Evolutionary conservation across 2,797 vertebrate genomes (phyloP), one percentile per base, ranked within the genome.

Genomic region (Aplochiton taeniatus): DNA sequence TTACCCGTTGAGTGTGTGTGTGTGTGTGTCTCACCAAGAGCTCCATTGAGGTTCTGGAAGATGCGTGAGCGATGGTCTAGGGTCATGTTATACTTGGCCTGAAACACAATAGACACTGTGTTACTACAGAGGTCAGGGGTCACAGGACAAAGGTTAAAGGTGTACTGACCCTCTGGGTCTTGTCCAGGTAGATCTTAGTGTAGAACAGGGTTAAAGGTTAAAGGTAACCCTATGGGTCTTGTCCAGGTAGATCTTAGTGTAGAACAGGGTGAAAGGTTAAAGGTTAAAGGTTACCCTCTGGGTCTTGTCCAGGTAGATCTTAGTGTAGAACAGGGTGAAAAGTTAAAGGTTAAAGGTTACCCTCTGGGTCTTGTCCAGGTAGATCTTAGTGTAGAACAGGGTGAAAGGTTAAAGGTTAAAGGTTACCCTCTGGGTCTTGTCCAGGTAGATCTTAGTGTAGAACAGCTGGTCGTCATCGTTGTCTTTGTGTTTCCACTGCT

Each of bases 21-120:
- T 49, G 57, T 42, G 50, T 9, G 42, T 41, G 11, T 65, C 92
- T 91, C 76, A 96, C 95, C 95, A 11, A 96, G 86, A 12, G 95
- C 94, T 54, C 95, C 95, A 1, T 96, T 96, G 62, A 96, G 92
- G 63, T 96, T 96, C 83, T 96, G 95, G 85, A 96, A 96, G 70
- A 96, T 95, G 43, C 83, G 78, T 0, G 95, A 95, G 13, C 91
- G 93, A 75, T 96, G 95, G 61, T 96, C 95, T 75, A 96, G 85
- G 0, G 87, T 90, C 53, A 96, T 93, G 72, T 91, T 90, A 70
- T 90, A 92, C 75, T 94, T 95, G 16, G 89, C 92, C 95, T 96
- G 78, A 18, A 11, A 48, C 1, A 42, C 7, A 58, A 7, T 19
- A 44, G 8, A 14, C 31, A 42, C 16, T 49, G 1, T 13, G 20